Conservation (phyloP, 2,113 vertebrate genomes). For the Castor canadensis region DNA sequence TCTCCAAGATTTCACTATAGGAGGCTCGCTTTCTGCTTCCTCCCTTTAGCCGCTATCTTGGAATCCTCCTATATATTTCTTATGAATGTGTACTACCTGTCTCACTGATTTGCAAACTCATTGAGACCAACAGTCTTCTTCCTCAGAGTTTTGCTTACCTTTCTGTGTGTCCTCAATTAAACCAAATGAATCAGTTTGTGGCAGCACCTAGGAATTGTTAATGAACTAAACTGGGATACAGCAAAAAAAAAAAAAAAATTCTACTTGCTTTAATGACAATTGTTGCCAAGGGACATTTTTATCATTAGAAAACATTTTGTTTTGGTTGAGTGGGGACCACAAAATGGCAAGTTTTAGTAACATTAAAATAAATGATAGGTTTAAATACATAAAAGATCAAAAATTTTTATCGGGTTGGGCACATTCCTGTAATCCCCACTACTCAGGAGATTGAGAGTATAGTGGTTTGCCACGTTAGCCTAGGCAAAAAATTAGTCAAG, state of each 20-base stretch:
- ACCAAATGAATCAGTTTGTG: neutral
- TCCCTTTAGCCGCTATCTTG: too few species aligned
- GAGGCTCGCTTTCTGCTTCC: too few species aligned
- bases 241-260: neutral
- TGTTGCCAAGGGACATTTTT: conserved; percentile 37
- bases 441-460: too few species aligned
- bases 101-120: neutral
- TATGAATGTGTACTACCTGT: neutral
- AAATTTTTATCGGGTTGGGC: too few species aligned
- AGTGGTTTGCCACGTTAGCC: too few species aligned
- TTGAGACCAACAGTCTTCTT: neutral
- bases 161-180: conserved; percentile 22
- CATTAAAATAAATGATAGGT: conserved; percentile 25
- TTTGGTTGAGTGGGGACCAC: neutral
- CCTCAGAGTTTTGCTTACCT: neutral
- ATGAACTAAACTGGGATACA: conserved; percentile 11
- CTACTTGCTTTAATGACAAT: conserved; percentile 47
- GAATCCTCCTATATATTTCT: too few species aligned
- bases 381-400: conserved; percentile 13
- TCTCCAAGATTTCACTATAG: too few species aligned
- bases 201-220: conserved; percentile 26
- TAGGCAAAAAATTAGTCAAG: too few species aligned
- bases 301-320: conserved; percentile 37
- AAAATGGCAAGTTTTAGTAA: conserved; percentile 23
- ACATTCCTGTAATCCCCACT: too few species aligned